phyloP scores from a whole-genome alignment of 2,888 invertebrate species.

The Microdon myrmicae region DNA sequence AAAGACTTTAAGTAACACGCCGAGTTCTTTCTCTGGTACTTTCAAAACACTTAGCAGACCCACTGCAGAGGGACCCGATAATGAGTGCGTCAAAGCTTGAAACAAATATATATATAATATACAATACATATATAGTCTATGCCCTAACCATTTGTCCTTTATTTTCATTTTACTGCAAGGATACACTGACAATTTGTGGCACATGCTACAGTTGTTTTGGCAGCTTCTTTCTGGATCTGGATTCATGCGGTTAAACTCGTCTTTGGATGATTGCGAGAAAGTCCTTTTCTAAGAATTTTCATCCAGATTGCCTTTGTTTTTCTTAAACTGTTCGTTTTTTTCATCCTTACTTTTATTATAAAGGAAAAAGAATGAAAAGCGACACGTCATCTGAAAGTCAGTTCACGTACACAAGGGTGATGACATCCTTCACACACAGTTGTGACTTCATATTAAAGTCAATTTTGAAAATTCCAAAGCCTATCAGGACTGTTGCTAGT shows the following conservation, averaged over 20 bases:
- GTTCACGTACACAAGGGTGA: constrained; percentile 26
- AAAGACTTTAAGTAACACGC: not conserved
- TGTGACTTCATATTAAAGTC: constrained; percentile 38
- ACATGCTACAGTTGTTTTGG: constrained; percentile 17
- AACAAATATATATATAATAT: not conserved
- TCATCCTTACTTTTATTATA: no score
- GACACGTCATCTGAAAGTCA: constrained; percentile 27
- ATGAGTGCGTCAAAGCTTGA: not conserved
- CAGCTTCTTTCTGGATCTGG: not conserved
- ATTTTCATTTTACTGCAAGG: constrained; percentile 3
- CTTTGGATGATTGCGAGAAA: constrained; percentile 4
- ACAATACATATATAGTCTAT: no score
- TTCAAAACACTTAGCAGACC: no score
- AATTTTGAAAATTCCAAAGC: constrained; percentile 34
- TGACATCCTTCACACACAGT: constrained; percentile 21
- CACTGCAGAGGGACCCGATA: not conserved
- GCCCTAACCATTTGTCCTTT: constrained; percentile 10
- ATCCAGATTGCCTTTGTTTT: constrained; percentile 2
- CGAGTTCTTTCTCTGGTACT: not conserved
- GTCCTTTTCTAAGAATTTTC: constrained; percentile 10
- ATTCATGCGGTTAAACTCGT: no score
- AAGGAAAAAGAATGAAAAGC: not conserved
- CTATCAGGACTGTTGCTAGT: no score
- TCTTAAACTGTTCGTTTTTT: not conserved
- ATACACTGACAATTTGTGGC: constrained; percentile 29